phyloP scores from a whole-genome alignment of 2,113 vertebrate species.

The Scolopax mira region DNA sequence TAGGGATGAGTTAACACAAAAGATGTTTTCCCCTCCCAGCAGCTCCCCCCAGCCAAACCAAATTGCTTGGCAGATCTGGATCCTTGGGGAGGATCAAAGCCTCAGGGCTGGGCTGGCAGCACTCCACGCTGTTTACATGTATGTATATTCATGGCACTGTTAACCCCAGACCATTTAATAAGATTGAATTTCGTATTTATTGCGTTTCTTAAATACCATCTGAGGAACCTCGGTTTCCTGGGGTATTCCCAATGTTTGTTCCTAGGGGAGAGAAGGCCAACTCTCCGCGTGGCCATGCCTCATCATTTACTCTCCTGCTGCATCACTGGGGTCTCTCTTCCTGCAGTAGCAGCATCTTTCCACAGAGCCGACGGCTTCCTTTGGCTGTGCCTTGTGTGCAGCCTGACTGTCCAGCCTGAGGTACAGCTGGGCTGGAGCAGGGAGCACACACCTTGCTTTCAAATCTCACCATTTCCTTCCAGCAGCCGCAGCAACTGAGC shows the following conservation, averaged over 20 bases:
- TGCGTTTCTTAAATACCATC: constrained; percentile 19
- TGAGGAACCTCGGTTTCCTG: constrained; percentile 6
- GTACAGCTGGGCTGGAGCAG: not conserved
- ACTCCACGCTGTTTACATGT: not conserved
- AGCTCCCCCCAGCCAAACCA: not conserved
- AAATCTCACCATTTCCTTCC: not conserved
- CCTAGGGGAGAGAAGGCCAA: not conserved
- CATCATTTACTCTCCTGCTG: not conserved
- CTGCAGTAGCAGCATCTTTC: not conserved
- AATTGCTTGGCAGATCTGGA: not conserved
- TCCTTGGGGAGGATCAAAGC: constrained; percentile 23
- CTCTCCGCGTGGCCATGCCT: fast-evolving
- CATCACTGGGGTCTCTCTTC: not conserved
- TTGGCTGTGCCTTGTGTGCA: not conserved
- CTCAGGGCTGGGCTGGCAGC: not conserved
- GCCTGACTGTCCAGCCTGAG: not conserved
- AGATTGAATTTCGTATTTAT: not conserved
- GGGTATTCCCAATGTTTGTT: not conserved
- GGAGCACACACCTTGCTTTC: not conserved
- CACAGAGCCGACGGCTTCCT: not conserved
- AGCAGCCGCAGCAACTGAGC: not conserved
- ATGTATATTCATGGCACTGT: not conserved
- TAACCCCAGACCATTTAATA: not conserved
- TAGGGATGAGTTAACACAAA: not conserved
- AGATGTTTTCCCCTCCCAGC: not conserved